These are phyloP conservation scores for Alcis repandata DNA, from an alignment of 2,888 invertebrate genomes.

Conservation along the genomic window DNA sequence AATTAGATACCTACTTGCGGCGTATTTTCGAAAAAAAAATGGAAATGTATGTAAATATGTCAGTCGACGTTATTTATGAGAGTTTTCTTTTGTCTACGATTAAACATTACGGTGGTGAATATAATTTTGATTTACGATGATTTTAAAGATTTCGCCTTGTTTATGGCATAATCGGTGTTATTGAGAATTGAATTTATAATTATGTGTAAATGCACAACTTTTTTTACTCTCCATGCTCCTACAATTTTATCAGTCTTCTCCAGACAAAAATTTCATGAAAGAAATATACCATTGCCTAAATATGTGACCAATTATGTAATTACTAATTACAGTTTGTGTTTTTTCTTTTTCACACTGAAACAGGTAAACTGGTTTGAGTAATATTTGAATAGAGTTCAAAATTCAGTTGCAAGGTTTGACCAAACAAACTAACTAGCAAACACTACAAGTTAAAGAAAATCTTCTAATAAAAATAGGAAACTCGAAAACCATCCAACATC, in stretches of 20 bases:
- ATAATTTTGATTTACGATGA: constrained; percentile 16
- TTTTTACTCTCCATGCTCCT: too few species aligned
- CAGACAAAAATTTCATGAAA: too few species aligned
- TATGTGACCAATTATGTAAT: too few species aligned
- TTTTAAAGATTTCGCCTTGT: constrained; percentile 12
- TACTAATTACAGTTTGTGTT: too few species aligned
- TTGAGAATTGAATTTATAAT: constrained; percentile 6
- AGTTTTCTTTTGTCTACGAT: constrained; percentile 38
- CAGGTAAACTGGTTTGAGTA: too few species aligned
- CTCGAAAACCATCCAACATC: background rate
- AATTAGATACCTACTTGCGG: constrained; percentile 24
- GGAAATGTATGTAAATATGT: constrained; percentile 46
- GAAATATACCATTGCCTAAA: too few species aligned
- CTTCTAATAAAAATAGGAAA: background rate
- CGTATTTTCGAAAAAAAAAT: constrained; percentile 41
- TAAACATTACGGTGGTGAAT: constrained; percentile 21
- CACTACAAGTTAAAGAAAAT: too few species aligned
- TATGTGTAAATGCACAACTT: background rate
- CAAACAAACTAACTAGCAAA: too few species aligned
- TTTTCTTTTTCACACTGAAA: too few species aligned
- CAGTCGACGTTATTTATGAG: constrained; percentile 41
- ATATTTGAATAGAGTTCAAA: too few species aligned
- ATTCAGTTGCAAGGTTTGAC: too few species aligned
- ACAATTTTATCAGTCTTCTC: too few species aligned
- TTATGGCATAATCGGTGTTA: constrained; percentile 27